A percentile compares a stretch with the other conserved stretches of the same genome.
Evolutionary conservation across 2,797 vertebrate species (phyloP).

Genomic region (Morelia viridis): DNA sequence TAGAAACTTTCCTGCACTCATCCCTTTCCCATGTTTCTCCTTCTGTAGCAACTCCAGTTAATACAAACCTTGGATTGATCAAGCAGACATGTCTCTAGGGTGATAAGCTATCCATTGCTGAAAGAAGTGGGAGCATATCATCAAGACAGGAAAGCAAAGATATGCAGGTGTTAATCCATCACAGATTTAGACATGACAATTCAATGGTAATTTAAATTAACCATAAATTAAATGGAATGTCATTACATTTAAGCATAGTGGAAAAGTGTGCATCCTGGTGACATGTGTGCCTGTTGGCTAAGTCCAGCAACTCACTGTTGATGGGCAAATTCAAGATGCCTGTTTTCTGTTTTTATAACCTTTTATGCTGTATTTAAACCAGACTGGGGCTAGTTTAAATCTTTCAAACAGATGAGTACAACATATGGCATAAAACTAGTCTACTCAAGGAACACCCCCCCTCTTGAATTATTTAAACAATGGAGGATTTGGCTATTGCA

Average conservation of each 20-base stretch:
- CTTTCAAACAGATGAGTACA: neutral
- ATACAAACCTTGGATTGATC: neutral
- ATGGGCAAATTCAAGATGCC: neutral
- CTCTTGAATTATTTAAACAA: neutral
- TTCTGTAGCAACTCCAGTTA: neutral
- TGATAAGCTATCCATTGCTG: neutral
- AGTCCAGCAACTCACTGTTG: neutral
- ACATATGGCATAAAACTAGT: neutral
- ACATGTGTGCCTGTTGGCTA: neutral
- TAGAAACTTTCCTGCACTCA: neutral
- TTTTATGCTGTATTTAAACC: neutral
- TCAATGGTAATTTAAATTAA: neutral
- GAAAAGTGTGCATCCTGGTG: neutral
- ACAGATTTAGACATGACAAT: neutral
- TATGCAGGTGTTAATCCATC: neutral
- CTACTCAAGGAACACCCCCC: neutral
- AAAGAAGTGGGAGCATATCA: neutral
- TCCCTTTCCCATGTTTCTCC: neutral
- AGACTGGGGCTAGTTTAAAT: neutral
- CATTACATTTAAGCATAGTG: neutral
- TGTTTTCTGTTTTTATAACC: neutral
- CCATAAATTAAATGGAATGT: neutral
- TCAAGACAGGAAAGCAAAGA: neutral
- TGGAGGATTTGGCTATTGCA: neutral
- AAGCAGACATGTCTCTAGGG: neutral